Conservation (phyloP, 2,797 vertebrate genomes). For the Selene dorsalis region DNA sequence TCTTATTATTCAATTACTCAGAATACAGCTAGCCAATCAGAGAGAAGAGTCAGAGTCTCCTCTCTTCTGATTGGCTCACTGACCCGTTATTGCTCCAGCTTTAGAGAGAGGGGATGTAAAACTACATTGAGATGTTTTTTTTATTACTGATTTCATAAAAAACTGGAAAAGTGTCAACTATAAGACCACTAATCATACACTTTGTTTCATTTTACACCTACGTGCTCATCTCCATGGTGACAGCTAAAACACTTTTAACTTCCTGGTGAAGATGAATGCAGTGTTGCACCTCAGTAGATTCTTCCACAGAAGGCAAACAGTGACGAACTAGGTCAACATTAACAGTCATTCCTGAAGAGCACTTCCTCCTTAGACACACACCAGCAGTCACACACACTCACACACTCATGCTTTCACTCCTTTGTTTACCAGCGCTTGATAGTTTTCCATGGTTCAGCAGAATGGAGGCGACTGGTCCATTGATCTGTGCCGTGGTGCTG, state of each 20-base stretch:
- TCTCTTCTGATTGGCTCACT: too few relatives aligned
- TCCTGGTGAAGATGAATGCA: background rate
- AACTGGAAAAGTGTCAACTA: too few relatives aligned
- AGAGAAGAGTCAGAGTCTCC: too few relatives aligned
- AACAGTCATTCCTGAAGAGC: constrained; percentile 45
- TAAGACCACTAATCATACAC: too few relatives aligned
- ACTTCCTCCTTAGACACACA: constrained; percentile 53
- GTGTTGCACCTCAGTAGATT: background rate
- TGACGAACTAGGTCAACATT: constrained; percentile 49
- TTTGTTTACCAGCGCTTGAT: constrained; percentile 56
- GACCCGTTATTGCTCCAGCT: too few relatives aligned
- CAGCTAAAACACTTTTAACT: background rate
- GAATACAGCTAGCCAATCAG: too few relatives aligned
- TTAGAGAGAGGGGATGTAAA: too few relatives aligned
- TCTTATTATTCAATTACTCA: too few relatives aligned
- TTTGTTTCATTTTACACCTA: background rate
- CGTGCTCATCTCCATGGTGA: background rate
- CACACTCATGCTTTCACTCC: constrained; percentile 29
- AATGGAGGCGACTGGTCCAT: constrained; percentile 77
- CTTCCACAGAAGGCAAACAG: constrained; percentile 36
- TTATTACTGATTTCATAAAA: too few relatives aligned
- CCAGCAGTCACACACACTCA: background rate
- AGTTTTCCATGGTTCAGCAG: constrained; percentile 80
- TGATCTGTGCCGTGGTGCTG: constrained; percentile 72
- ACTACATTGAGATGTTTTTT: too few relatives aligned